phyloP scores from a whole-genome alignment of 2,797 vertebrate species.

The Clarias fuscus region DNA sequence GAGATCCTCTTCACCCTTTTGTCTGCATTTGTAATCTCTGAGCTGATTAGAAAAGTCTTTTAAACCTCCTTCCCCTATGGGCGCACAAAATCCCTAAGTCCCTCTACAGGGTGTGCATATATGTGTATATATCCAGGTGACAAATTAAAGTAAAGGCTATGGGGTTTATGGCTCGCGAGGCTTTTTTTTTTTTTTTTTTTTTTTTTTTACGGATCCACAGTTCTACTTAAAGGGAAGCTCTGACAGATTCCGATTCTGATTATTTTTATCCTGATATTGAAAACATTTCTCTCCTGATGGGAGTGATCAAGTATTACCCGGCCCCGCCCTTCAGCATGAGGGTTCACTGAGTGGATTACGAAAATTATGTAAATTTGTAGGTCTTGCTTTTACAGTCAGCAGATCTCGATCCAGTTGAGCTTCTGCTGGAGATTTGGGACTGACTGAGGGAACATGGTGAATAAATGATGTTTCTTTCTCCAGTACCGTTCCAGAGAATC shows the following conservation, averaged over 20 bases:
- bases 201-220: neutral
- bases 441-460: neutral
- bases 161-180: neutral
- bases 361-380: conserved; percentile 23
- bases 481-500: neutral
- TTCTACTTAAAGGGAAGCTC: neutral
- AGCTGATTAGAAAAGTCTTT: conserved; percentile 84
- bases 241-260: neutral
- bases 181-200: neutral
- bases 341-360: neutral
- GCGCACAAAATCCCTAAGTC: conserved; percentile 39
- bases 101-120: conserved; percentile 41
- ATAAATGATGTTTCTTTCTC: neutral
- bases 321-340: neutral
- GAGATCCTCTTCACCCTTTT: conserved; percentile 77
- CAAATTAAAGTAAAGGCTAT: neutral
- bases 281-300: neutral
- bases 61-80: conserved; percentile 61
- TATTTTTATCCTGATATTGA: neutral
- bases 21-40: conserved; percentile 83
- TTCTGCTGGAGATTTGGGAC: neutral
- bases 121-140: neutral
- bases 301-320: neutral
- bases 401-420: conserved; percentile 16
- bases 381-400: neutral